Percentiles rank a stretch among this genome's conserved stretches.
Evolutionary conservation across 2,888 invertebrate species (phyloP).

Genomic region (Dorcus parallelipipedus): DNA sequence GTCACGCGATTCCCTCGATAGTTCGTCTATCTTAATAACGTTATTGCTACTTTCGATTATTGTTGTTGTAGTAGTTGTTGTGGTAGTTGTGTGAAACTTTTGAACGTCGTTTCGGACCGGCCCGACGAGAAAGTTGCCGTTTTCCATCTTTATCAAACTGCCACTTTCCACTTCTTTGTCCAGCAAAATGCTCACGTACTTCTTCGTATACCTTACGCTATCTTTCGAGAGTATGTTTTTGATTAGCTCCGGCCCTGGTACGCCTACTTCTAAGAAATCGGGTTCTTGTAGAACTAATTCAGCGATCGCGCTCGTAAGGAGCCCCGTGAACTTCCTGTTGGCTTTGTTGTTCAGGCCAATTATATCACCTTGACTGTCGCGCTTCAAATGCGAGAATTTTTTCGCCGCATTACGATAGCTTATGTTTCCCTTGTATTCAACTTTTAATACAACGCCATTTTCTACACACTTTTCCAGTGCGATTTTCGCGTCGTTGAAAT

Average conservation of each 20-base stretch:
- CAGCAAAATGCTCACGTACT: constrained; percentile 62
- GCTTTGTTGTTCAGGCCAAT: constrained; percentile 26
- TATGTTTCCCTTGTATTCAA: constrained; percentile 82
- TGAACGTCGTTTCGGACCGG: constrained; percentile 48
- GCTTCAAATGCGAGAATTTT: constrained; percentile 54
- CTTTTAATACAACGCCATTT: constrained; percentile 72
- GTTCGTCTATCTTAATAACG: constrained; percentile 14
- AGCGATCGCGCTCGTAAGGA: constrained; percentile 67
- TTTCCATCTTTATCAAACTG: constrained; percentile 63
- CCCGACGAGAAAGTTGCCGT: constrained; percentile 67
- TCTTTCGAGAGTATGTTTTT: constrained; percentile 64
- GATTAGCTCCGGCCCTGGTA: constrained; percentile 65
- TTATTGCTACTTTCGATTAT: constrained; percentile 19
- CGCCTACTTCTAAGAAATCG: constrained; percentile 67
- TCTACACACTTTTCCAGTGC: constrained; percentile 74
- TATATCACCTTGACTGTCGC: constrained; percentile 22
- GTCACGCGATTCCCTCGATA: constrained; percentile 1
- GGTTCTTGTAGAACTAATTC: constrained; percentile 70
- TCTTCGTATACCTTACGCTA: constrained; percentile 59
- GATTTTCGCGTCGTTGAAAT: constrained; percentile 64
- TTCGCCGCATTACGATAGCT: constrained; percentile 81
- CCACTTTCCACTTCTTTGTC: constrained; percentile 68
- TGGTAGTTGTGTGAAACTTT: background rate
- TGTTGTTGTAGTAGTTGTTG: no score
- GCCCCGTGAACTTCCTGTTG: constrained; percentile 43